These are phyloP conservation scores for Cheilosia vulpina DNA, from an alignment of 2,888 invertebrate genomes.

Conservation along the genomic window DNA sequence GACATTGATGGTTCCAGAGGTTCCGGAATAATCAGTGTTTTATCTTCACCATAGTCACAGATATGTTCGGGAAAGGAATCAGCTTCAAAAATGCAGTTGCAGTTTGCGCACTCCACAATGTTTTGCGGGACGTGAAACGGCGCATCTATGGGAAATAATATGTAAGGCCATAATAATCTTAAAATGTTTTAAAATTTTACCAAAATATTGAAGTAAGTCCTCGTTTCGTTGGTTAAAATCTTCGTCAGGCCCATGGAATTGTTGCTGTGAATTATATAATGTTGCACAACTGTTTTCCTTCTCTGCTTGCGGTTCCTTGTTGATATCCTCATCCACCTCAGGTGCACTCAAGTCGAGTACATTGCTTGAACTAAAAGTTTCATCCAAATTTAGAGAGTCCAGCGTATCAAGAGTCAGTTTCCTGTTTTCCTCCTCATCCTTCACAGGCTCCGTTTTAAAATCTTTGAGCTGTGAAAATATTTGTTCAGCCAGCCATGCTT, in stretches of 20 bases:
- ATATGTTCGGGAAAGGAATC: slow-evolving; percentile 78
- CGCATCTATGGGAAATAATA: slow-evolving; percentile 18
- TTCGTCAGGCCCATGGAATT: not conserved
- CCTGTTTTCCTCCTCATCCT: slow-evolving; percentile 8
- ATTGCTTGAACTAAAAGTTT: slow-evolving; percentile 56
- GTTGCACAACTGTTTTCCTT: not conserved
- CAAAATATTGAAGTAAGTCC: slow-evolving; percentile 20
- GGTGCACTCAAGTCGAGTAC: slow-evolving; percentile 75
- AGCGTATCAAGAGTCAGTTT: not conserved
- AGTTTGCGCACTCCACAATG: slow-evolving; percentile 80
- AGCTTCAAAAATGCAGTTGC: slow-evolving; percentile 78
- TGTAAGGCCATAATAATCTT: no score
- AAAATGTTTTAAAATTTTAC: not conserved
- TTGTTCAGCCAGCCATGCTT: slow-evolving; percentile 78
- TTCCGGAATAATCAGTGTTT: slow-evolving; percentile 75
- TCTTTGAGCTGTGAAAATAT: slow-evolving; percentile 78
- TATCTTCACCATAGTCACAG: slow-evolving; percentile 78
- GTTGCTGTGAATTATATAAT: not conserved
- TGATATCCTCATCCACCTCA: not conserved
- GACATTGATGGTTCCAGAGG: slow-evolving; percentile 76
- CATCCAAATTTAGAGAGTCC: not conserved
- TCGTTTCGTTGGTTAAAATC: slow-evolving; percentile 33
- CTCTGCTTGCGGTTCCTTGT: not conserved
- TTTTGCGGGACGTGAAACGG: slow-evolving; percentile 17
- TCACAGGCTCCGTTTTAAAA: slow-evolving; percentile 75